phyloP scores from a whole-genome alignment of 1,140 invertebrate genomes.

The Drosophila burlai region DNA sequence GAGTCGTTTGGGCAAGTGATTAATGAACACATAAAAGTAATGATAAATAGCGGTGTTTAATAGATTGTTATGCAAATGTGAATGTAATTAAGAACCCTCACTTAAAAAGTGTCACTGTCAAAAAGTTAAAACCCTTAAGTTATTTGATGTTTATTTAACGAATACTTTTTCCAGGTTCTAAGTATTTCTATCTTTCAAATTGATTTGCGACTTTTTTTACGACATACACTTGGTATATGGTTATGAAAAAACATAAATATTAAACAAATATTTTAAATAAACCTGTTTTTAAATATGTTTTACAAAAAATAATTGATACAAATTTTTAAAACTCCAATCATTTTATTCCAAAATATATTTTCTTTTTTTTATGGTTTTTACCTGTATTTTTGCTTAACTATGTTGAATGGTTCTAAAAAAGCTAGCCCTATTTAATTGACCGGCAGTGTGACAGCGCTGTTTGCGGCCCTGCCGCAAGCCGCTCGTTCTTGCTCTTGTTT shows the following conservation, averaged over 20 bases:
- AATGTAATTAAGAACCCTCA: not conserved
- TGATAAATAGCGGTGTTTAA: conserved; percentile 4
- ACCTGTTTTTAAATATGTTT: not conserved
- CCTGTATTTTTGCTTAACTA: too few relatives aligned
- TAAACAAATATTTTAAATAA: not conserved
- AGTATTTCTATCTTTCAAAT: not conserved
- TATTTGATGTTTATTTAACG: too few relatives aligned
- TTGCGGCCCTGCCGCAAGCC: conserved; percentile 64
- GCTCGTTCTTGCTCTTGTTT: conserved; percentile 35
- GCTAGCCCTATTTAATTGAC: conserved; percentile 12
- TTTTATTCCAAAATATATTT: not conserved
- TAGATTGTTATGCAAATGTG: not conserved
- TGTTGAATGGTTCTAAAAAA: not conserved
- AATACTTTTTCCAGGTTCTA: not conserved
- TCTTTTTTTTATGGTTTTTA: too few relatives aligned
- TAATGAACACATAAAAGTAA: conserved; percentile 6
- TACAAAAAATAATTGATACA: not conserved
- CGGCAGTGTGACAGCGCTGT: conserved; percentile 22
- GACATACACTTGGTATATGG: too few relatives aligned
- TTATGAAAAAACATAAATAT: not conserved
- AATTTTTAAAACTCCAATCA: too few relatives aligned
- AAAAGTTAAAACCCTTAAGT: not conserved
- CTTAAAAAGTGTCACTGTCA: too few relatives aligned
- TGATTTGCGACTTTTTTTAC: not conserved
- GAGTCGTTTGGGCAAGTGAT: conserved; percentile 3